Evolutionary conservation across 1,140 invertebrate species (phyloP).

Genomic region (Druon quercuslanigerum): DNA sequence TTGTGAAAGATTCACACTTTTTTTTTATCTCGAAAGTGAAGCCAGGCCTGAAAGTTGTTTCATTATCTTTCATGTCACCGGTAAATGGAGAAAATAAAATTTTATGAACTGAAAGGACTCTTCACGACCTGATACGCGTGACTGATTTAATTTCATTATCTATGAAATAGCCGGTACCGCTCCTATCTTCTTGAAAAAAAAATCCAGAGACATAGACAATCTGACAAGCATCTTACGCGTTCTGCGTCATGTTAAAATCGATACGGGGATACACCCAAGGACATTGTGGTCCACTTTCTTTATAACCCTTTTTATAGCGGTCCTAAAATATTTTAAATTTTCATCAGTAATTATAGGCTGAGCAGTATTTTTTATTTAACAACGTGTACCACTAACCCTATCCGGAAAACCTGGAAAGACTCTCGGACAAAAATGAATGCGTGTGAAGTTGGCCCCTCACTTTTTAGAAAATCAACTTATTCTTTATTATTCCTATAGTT

Average conservation of each 20-base stretch:
- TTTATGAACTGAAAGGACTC: neutral
- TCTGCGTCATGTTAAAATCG: slow-evolving; percentile 46
- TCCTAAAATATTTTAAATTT: too few species aligned
- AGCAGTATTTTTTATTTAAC: too few species aligned
- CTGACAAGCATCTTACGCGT: slow-evolving; percentile 38
- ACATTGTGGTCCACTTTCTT: slow-evolving; percentile 49
- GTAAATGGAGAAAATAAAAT: neutral
- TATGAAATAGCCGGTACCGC: slow-evolving; percentile 32
- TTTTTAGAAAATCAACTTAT: too few species aligned
- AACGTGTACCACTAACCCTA: too few species aligned
- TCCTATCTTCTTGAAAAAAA: slow-evolving; percentile 42
- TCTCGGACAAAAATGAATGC: too few species aligned
- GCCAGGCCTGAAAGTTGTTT: neutral
- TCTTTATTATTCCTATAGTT: too few species aligned
- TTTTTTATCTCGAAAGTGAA: too few species aligned
- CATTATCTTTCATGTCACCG: neutral
- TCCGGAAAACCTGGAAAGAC: too few species aligned
- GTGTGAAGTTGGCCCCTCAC: too few species aligned
- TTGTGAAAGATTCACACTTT: too few species aligned
- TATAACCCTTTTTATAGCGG: neutral
- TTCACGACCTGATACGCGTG: neutral
- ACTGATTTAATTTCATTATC: slow-evolving; percentile 18
- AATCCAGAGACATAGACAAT: slow-evolving; percentile 7
- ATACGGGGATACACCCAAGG: slow-evolving; percentile 49
- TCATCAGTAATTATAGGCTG: too few species aligned